Conservation (phyloP, 2,797 vertebrate species). For the Tokudaia muenninki region DNA sequence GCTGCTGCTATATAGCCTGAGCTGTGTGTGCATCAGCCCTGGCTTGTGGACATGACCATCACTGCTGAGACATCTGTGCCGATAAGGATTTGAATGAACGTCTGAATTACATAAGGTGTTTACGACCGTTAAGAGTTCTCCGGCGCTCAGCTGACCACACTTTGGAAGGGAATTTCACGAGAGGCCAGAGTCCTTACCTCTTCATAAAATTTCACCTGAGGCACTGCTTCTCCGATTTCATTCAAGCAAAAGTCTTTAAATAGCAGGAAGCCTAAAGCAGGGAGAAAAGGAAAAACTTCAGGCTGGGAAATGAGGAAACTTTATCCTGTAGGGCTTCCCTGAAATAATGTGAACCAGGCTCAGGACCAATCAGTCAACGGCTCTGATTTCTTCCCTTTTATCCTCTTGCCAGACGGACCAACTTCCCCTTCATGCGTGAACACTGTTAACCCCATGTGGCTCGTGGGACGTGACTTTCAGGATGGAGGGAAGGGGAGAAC, state of each 20-base stretch:
- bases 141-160: neutral
- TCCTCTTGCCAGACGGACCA: neutral
- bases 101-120: neutral
- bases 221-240: conserved; percentile 97
- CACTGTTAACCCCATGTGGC: neutral
- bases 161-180: conserved; percentile 58
- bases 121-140: neutral
- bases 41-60: too few species aligned
- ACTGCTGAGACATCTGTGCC: neutral
- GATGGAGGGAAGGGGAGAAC: neutral
- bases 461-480: neutral
- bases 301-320: conserved; percentile 26
- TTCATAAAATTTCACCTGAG: conserved; percentile 98
- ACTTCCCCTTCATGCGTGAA: neutral
- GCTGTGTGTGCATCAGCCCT: neutral
- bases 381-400: neutral
- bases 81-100: neutral
- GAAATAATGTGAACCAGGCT: neutral
- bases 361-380: neutral
- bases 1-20: too few species aligned
- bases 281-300: conserved; percentile 65
- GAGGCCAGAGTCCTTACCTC: conserved; percentile 90
- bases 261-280: conserved; percentile 93
- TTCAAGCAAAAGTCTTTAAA: conserved; percentile 98
- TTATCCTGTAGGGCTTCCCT: neutral